Evolutionary conservation across 37 sponge, comb jelly and placozoan species (phyloP), one percentile per base, ranked within the genome.

Genomic region (Eunapius fragilis): DNA sequence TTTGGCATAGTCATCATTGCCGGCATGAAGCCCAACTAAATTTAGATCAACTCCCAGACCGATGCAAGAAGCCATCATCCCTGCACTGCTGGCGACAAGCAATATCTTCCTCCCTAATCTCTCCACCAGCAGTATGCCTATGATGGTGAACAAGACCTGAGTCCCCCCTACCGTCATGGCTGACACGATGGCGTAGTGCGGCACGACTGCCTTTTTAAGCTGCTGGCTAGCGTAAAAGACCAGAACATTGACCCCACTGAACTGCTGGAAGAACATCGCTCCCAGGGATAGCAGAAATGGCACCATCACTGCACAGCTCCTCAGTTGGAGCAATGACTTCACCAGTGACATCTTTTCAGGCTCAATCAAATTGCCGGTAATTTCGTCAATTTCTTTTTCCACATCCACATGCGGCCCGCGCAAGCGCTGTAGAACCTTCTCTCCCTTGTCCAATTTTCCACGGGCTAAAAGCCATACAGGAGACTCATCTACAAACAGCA

Each of bases 211-310:
- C 0, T 74, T 24, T 0, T 80, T 7, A n/a, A 92, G 81, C 32
- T 94, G 85, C 2, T 58, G 71, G 14, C 82, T 69, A 24, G 92
- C 74, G 78, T 74, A 94, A 58, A 89, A 94, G 0, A 83, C 33
- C 13, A 94, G 85, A 1, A 88, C 92, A 84, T 91, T 91, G 38
- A 96, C 86, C 45, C 97, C 97, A 72, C 83, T 78, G 25, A 91
- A 82, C 88, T 89, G 94, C 77, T 92, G 95, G 49, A 96, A 94
- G 68, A 84, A 72, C 92, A 94, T 91, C 25, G 91, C 38, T 19
- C 82, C 48, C 23, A 89, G 37, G 3, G 80, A 79, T 7, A 92
- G 68, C 10, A 84, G 30, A 32, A 92, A 80, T n/a, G 89, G 82
- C 0, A 84, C 17, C 33, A 69, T 74, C 22, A 89, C 67, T 22